These are phyloP conservation scores for Diploscapter pachys DNA, from an alignment of 1,140 invertebrate species.

Conservation along the genomic window DNA sequence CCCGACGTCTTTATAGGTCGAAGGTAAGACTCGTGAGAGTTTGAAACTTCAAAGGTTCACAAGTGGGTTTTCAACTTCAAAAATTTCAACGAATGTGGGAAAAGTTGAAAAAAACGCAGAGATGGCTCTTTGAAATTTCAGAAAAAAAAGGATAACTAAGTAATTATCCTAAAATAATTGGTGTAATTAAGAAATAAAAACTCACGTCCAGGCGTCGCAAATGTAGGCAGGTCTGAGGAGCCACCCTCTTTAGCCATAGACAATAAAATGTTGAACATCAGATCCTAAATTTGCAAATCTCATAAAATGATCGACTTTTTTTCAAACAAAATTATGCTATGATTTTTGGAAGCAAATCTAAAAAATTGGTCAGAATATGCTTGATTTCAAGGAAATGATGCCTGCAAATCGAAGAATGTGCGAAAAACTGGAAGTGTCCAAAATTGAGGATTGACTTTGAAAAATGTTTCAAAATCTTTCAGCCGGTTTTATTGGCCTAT, in stretches of 20 bases:
- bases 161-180: not conserved
- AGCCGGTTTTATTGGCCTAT: too few species aligned
- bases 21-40: conserved; percentile 4
- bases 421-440: too few species aligned
- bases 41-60: conserved; percentile 5
- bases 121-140: not conserved
- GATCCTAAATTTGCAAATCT: not conserved
- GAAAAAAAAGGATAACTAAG: not conserved
- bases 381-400: too few species aligned
- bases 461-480: too few species aligned
- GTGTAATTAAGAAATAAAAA: conserved; percentile 1
- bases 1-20: too few species aligned
- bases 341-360: too few species aligned
- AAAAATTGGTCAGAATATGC: too few species aligned
- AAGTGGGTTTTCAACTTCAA: not conserved
- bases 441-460: too few species aligned
- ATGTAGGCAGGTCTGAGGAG: conserved; percentile 13
- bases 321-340: too few species aligned
- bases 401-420: too few species aligned
- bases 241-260: conserved; percentile 22
- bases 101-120: conserved; percentile 8
- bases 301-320: too few species aligned
- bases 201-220: conserved; percentile 19
- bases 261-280: conserved; percentile 27
- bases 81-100: not conserved